phyloP scores from a whole-genome alignment of 1,140 invertebrate genomes.

The Phortica variegata region DNA sequence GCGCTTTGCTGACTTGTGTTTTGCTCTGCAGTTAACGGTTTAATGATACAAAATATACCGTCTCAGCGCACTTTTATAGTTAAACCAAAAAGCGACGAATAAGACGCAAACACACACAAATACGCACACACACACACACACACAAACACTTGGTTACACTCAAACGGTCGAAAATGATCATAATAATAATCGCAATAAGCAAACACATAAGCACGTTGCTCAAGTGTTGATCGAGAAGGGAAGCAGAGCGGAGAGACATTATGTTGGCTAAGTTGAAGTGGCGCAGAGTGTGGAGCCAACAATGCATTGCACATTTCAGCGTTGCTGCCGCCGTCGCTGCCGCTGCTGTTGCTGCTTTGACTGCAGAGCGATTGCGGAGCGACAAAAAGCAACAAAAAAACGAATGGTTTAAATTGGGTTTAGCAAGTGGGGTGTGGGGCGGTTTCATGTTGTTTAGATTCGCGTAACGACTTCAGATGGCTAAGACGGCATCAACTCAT shows the following conservation, averaged over 20 bases:
- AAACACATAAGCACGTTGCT: conserved; percentile 40
- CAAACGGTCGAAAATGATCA: conserved; percentile 3
- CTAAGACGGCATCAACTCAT: not conserved
- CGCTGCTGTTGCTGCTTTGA: too few species aligned
- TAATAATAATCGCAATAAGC: conserved; percentile 50
- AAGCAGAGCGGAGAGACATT: too few species aligned
- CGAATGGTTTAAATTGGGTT: too few species aligned
- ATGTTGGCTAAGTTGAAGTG: not conserved
- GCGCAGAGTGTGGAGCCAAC: too few species aligned
- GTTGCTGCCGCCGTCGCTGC: too few species aligned
- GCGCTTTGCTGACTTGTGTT: conserved; percentile 41
- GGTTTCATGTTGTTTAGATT: conserved; percentile 29
- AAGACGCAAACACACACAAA: conserved; percentile 25
- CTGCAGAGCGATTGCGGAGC: too few species aligned
- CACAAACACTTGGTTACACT: not conserved
- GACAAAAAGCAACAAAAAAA: too few species aligned
- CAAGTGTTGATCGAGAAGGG: conserved; percentile 43
- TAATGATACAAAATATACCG: conserved; percentile 51
- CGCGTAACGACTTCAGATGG: conserved; percentile 34
- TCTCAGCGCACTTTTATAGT: conserved; percentile 51
- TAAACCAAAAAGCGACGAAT: conserved; percentile 20
- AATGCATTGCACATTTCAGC: too few species aligned
- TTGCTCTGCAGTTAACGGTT: conserved; percentile 54
- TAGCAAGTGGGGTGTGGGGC: conserved; percentile 12
- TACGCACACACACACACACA: conserved; percentile 3